Conservation (phyloP, 2,113 vertebrate species). For the Mellivora capensis region DNA sequence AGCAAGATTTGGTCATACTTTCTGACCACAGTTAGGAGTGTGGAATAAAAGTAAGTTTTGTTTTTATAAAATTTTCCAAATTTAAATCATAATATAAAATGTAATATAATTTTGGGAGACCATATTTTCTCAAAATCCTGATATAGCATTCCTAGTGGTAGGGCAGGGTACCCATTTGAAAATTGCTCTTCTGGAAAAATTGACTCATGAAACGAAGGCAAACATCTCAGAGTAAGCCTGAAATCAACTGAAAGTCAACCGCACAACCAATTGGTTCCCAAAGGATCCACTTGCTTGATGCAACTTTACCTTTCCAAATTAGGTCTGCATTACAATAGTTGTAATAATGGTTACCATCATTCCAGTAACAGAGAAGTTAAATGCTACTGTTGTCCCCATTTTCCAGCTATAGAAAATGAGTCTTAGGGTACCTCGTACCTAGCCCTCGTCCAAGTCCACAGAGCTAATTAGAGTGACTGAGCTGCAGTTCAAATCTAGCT, state of each 20-base stretch:
- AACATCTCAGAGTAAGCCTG: not conserved
- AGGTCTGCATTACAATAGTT: not conserved
- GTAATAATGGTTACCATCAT: not conserved
- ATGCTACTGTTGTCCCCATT: not conserved
- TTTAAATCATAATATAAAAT: slow-evolving; percentile 1
- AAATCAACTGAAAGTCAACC: not conserved
- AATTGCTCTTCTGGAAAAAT: not conserved
- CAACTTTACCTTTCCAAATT: not conserved
- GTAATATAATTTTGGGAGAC: not conserved
- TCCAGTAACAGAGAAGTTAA: not conserved
- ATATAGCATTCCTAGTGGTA: not conserved
- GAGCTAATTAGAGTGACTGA: not conserved
- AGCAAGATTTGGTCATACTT: not conserved
- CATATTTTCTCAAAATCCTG: not conserved
- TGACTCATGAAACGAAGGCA: not conserved
- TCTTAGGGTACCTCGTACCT: too few relatives aligned
- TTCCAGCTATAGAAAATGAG: not conserved
- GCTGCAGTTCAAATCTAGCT: not conserved
- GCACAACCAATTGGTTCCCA: not conserved
- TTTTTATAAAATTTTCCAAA: slow-evolving; percentile 17
- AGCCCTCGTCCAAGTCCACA: not conserved
- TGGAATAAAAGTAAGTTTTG: not conserved
- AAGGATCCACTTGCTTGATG: not conserved
- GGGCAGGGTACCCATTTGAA: not conserved
- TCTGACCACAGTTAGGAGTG: not conserved